Evolutionary conservation across 2,113 vertebrate genomes (phyloP), one percentile per base, ranked within the genome.

Genomic region (Ibidorhyncha struthersii): DNA sequence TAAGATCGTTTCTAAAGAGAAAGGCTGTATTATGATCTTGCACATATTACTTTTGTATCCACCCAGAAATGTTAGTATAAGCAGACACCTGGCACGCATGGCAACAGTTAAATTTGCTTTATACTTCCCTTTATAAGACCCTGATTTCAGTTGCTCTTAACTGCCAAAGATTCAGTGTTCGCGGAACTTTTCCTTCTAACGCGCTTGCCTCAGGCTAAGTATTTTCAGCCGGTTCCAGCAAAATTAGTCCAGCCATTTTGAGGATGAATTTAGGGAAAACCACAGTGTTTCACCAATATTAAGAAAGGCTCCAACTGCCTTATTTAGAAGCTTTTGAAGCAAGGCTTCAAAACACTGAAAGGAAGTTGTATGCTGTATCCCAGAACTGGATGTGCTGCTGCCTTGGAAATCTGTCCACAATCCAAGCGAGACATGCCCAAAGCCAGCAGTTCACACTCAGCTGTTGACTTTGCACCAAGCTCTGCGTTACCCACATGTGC

Each of bases 131-230:
- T 90, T 41, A 56, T 53, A 92, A 70, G 66, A 36, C 62, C 17
- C 30, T 43, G 59, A 71, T 84, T 96, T 97, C 82, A 89, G 82
- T 70, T 83, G 82, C 59, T 86, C 61, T 36, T 29, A 81, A 81
- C 59, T 86, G 63, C 63, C 82, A 94, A 84, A 81, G 22, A 14
- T 71, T 86, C 45, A 19, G 26, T 34, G 22, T 52, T 83, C 22
- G 27, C 71, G 92, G 72, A 90, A 95, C 63, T 89, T 43, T 63
- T 81, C 40, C 78, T 21, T 80, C 53, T 77, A 65, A 83, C 11
- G 38, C 43, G 52, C 41, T 66, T 71, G 49, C 76, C 72, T 89
- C 55, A 25, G 93, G 79, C 76, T 78, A 86, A 90, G 49, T 62
- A 59, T 89, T 94, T 92, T 67, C 67, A 94, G 88, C 69, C 18